Base-by-base conservation (phyloP, 1,140 invertebrate genomes). In the Dufourea novaeangliae region DNA sequence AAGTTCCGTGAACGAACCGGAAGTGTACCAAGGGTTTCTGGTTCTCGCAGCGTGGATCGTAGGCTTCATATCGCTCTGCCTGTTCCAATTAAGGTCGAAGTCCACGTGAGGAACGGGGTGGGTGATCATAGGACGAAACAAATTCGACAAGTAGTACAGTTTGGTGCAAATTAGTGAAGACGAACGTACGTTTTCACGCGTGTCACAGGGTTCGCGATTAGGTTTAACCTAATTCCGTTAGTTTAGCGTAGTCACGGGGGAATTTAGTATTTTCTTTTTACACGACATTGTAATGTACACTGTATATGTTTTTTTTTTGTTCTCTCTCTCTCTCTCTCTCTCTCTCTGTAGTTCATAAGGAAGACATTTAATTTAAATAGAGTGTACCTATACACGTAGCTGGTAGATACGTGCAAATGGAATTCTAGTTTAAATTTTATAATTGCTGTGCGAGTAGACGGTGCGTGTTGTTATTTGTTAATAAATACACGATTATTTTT, bases 21-120 rank as follows among this genome's bases (percentile, higher is more conserved):
- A 93, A 32, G 94, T 96, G 2, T 94, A 94, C 68, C 90, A 85
- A 57, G 95, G 95, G 14, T 94, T 95, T 71, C 67, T 95, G 2
- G 92, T 95, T 1, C 92, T 93, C 6, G 11, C 90, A 2, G 92
- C 86, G 10, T 96, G 95, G 95, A 94, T 93, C 10, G 66, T 91
- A 1, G 88, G 82, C 39, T 90, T 93, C 29, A 76, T 94, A 37
- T 61, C 82, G 0, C 66, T 93, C 0, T 94, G 92, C 72, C 82
- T 94, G 32, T 54, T 94, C 11, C 86, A 91, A 3, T 79, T 94
- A 0, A 92, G 88, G 72, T 66, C 11, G 12, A 88, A 86, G 61
- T 32, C 67, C 0, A 17, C 25, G 2, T 70, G n/a, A 73, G 44
- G 34, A 27, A n/a, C n/a, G 0, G 0, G 20, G n/a, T n/a, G n/a